Conservation (phyloP, 2,888 invertebrate species). For the Carcina quercana region DNA sequence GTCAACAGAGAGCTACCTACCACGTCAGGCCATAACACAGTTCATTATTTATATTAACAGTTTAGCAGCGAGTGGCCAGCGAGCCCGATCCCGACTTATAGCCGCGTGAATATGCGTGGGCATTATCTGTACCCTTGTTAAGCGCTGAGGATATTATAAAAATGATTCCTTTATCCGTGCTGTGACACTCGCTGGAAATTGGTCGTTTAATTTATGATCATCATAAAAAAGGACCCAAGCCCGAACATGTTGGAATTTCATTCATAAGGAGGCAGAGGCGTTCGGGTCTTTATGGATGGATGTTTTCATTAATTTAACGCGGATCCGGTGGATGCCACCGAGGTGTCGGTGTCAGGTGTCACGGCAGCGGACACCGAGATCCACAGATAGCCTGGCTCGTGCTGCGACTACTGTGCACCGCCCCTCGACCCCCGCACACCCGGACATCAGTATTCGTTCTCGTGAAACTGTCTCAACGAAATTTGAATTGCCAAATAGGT, state of each 20-base stretch:
- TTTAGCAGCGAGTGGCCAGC: slow-evolving; percentile 69
- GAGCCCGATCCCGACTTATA: slow-evolving; percentile 61
- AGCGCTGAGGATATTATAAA: slow-evolving; percentile 73
- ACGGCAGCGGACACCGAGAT: slow-evolving; percentile 42
- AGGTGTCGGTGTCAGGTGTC: slow-evolving; percentile 59
- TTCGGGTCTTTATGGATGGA: slow-evolving; percentile 71
- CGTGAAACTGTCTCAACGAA: too few relatives aligned
- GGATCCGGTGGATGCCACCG: slow-evolving; percentile 55
- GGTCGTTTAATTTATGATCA: slow-evolving; percentile 68
- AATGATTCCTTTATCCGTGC: slow-evolving; percentile 72
- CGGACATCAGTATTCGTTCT: too few relatives aligned
- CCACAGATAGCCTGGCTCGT: slow-evolving; percentile 45
- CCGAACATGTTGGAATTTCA: slow-evolving; percentile 71
- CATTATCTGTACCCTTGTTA: slow-evolving; percentile 73
- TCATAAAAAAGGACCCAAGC: slow-evolving; percentile 71
- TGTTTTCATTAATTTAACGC: slow-evolving; percentile 73
- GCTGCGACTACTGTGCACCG: slow-evolving; percentile 47
- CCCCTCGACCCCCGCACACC: neutral
- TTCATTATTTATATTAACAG: slow-evolving; percentile 75
- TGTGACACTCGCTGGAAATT: slow-evolving; percentile 73
- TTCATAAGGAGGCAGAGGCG: slow-evolving; percentile 75
- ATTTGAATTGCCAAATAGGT: too few relatives aligned
- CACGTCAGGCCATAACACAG: slow-evolving; percentile 63
- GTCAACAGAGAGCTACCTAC: slow-evolving; percentile 63
- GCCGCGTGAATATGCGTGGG: slow-evolving; percentile 72